Base-by-base conservation (phyloP, 2,113 vertebrate species). In the Dryoscopus gambensis region DNA sequence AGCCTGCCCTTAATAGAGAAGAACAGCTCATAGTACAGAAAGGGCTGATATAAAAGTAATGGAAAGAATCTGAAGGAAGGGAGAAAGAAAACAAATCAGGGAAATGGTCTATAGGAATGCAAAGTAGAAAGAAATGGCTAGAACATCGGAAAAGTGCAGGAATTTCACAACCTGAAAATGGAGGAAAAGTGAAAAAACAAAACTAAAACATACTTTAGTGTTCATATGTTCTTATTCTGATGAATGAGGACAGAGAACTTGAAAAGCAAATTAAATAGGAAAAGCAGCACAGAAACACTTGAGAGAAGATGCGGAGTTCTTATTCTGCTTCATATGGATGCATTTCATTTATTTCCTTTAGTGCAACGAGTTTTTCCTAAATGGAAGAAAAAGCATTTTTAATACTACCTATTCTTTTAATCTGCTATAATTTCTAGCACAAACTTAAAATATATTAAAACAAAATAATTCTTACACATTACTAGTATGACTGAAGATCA, bases 281-380 rank as follows among this genome's bases (percentile, higher is more conserved):
- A 90, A 82, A 83, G 33, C 30, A 88, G 13, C 22, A 76, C 8
- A 77, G 13, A 47, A 69, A 80, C 40, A 53, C 20, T 24, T 69
- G 20, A 31, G 40, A 90, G 46, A 91, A 78, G 47, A 90, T 11
- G 30, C 33, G 56, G 11, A 6, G 3, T 0, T 74, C 76, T 59
- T 55, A 91, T 93, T 75, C 49, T 60, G 44, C 46, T 96, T 57
- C 64, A 18, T 93, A 91, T 0, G 75, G 93, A 35, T 28, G 52
- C 33, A 97, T 64, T 96, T 97, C 90, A 3, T 68, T 4, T 79
- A 95, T 27, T 42, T 98, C 96, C 90, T 97, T 97, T 79, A 98
- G 60, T 33, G 98, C 98, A 94, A 98, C 12, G 3, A 95, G 96
- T 60, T 98, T 97, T 87, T 98, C 98, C 98, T 98, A 89, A 91